phyloP scores from a whole-genome alignment of 1,140 invertebrate species.

The Cyclina sinensis region DNA sequence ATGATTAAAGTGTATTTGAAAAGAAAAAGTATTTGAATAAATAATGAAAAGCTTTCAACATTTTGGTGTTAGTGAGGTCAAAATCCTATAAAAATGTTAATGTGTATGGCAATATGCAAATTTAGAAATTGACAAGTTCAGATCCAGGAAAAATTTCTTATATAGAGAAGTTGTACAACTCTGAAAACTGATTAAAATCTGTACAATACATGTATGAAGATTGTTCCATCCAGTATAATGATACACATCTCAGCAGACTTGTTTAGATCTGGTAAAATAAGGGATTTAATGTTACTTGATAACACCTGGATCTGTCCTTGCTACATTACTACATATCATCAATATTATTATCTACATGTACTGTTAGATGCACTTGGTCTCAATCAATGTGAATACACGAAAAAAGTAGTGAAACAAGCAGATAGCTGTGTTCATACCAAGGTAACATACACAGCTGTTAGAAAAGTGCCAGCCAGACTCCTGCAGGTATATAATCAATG shows the following conservation, averaged over 20 bases:
- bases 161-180: no score
- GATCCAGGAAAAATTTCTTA: neutral
- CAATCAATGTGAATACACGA: constrained; percentile 34
- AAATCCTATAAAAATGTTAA: no score
- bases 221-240: neutral
- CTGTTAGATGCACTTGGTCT: constrained; percentile 67
- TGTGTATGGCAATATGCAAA: constrained; percentile 34
- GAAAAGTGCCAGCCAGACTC: neutral
- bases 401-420: neutral
- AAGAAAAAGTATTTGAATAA: no score
- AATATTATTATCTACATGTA: constrained; percentile 54
- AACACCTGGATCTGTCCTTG: constrained; percentile 3
- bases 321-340: constrained; percentile 8
- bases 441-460: constrained; percentile 49
- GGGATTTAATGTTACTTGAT: neutral
- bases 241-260: neutral
- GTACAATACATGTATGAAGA: no score
- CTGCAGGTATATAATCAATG: constrained; percentile 47
- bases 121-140: neutral
- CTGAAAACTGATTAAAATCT: no score
- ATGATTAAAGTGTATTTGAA: no score
- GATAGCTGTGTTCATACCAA: constrained; percentile 12
- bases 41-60: no score
- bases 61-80: no score
- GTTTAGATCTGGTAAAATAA: neutral